phyloP scores from a whole-genome alignment of 2,113 vertebrate genomes.

The Axis porcinus region DNA sequence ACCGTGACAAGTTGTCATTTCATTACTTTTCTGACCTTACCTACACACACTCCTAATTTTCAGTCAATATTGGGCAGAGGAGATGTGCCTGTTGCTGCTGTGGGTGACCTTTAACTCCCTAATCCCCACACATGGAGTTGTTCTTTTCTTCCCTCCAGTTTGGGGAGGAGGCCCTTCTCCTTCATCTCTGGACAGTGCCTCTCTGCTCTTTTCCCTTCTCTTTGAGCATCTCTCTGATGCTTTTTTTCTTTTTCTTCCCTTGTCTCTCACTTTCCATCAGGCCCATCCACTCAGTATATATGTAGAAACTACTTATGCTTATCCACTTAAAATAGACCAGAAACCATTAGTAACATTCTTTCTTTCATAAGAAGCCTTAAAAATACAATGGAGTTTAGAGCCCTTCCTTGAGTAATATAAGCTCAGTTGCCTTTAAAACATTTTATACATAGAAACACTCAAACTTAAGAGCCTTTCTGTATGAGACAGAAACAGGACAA shows the following conservation, averaged over 20 bases:
- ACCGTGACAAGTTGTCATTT: background rate
- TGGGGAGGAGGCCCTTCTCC: background rate
- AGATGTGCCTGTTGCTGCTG: background rate
- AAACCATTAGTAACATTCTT: background rate
- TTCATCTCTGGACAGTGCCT: background rate
- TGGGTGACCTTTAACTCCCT: background rate
- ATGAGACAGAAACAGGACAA: background rate
- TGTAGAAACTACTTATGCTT: background rate
- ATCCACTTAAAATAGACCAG: background rate
- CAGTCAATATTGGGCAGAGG: background rate
- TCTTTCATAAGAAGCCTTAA: background rate
- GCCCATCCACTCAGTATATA: background rate
- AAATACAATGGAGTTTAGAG: background rate
- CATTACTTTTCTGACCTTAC: background rate
- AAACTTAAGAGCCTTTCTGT: background rate
- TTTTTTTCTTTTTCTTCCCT: background rate
- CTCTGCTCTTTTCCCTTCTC: background rate
- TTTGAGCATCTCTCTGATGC: background rate
- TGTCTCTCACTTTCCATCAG: background rate
- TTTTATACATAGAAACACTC: background rate
- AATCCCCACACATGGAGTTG: background rate
- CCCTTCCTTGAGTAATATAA: background rate
- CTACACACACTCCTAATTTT: background rate
- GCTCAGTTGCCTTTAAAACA: background rate
- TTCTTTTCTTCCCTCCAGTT: background rate